Base-by-base conservation (phyloP, 2,888 invertebrate species). In the Lutraria lutraria region DNA sequence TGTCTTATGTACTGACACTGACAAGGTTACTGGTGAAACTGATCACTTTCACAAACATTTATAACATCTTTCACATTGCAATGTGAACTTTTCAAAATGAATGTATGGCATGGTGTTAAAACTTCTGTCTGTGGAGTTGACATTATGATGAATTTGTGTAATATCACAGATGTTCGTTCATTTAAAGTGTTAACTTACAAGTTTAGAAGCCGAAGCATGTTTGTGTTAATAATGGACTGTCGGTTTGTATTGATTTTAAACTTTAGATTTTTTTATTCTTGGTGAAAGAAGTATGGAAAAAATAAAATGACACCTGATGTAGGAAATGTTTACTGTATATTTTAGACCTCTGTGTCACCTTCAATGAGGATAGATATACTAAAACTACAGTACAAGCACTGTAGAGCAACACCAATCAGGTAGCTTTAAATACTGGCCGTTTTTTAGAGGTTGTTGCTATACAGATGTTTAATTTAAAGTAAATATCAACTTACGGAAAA, bases 1-100 rank as follows among this genome's bases (percentile, higher is more conserved):
- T 68, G n/a, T 25, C 63, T 2, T 68, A 12, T 25, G 25, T 13
- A 25, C 63, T 68, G 63, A 68, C 63, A 68, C 63, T 68, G 63
- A 68, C 63, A 68, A 25, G n/a, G 63, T 68, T n/a, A n/a, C 43
- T 68, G 63, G 12, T 68, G 63, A 68, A 68, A n/a, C n/a, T 68
- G 25, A 68, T 68, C 63, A n/a, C 25, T 68, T 68, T 68, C 25
- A 68, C 63, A 68, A 68, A 68, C 63, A 25, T 68, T n/a, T 3
- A n/a, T 68, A 0, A 68, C 25, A 25, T 25, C 10, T 68, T 25
- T 68, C 60, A 60, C 60, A 60, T 60, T 19, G 60, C 60, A 56
- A 56, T 56, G 56, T 56, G 56, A 56, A 56, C 56, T 63, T 63
- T 8, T 63, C 10, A 4, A 25, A 68, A 6, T 68, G 8, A 68